These are phyloP conservation scores for Congeria kusceri DNA, from an alignment of 2,888 invertebrate genomes.

Conservation along the genomic window DNA sequence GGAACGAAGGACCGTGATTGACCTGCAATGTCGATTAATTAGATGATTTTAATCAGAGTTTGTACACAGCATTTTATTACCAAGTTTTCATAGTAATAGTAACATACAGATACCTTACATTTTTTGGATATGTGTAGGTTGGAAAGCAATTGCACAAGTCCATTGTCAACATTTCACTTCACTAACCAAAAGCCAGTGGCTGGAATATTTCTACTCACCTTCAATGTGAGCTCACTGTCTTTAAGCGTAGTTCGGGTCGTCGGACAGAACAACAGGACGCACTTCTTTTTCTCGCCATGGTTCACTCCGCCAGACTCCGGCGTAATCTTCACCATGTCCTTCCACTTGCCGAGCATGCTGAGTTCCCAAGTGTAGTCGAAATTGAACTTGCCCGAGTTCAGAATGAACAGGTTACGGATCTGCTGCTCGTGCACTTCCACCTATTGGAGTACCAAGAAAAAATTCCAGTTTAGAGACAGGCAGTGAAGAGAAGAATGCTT, in stretches of 20 bases:
- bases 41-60: too few relatives aligned
- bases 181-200: too few relatives aligned
- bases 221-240: constrained; percentile 81
- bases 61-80: too few relatives aligned
- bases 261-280: constrained; percentile 83
- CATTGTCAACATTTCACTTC: too few relatives aligned
- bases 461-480: too few relatives aligned
- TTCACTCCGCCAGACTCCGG: constrained; percentile 81
- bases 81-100: too few relatives aligned
- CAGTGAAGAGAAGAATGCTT: too few relatives aligned
- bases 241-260: constrained; percentile 76
- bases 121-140: too few relatives aligned
- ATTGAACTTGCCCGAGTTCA: constrained; percentile 85
- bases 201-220: constrained; percentile 72
- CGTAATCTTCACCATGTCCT: constrained; percentile 75
- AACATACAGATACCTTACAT: too few relatives aligned
- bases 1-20: constrained; percentile 89
- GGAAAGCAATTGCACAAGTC: too few relatives aligned
- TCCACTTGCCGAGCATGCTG: constrained; percentile 71
- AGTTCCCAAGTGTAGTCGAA: constrained; percentile 84
- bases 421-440: constrained; percentile 85
- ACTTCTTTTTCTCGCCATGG: constrained; percentile 80
- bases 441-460: constrained; percentile 70
- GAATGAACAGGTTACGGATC: constrained; percentile 81
- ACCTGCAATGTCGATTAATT: constrained; percentile 87